Percentiles rank a stretch among this genome's conserved stretches.
These are phyloP conservation scores for Aplocera efformata DNA, from an alignment of 2,888 invertebrate species.

Conservation along the genomic window DNA sequence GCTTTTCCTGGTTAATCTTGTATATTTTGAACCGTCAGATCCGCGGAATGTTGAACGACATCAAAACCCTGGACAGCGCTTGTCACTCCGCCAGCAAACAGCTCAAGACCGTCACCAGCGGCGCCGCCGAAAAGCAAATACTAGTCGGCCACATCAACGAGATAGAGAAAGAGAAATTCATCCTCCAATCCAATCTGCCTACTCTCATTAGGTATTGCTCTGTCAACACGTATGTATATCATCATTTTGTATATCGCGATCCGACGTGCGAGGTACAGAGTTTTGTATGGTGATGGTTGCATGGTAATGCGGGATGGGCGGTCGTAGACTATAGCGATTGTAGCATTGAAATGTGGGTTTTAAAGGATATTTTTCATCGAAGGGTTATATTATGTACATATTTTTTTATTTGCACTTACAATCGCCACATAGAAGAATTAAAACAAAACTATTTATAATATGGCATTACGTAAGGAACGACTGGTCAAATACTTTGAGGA, in stretches of 20 bases:
- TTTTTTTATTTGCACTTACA: too few relatives aligned
- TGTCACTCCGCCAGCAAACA: slow-evolving; percentile 91
- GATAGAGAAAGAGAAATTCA: slow-evolving; percentile 90
- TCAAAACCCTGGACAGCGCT: slow-evolving; percentile 93
- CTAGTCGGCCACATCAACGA: slow-evolving; percentile 89
- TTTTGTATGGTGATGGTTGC: slow-evolving; percentile 23
- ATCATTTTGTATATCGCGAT: slow-evolving; percentile 12
- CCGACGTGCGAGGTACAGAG: slow-evolving; percentile 9
- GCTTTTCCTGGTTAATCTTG: too few relatives aligned
- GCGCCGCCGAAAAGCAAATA: slow-evolving; percentile 83
- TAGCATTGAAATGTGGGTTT: too few relatives aligned
- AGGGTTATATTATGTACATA: too few relatives aligned
- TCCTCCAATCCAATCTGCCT: slow-evolving; percentile 89
- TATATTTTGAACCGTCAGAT: too few relatives aligned
- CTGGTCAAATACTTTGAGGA: too few relatives aligned
- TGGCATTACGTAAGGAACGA: too few relatives aligned
- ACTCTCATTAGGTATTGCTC: slow-evolving; percentile 82
- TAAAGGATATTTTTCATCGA: too few relatives aligned
- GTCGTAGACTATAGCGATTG: background rate
- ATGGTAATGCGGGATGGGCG: slow-evolving; percentile 5
- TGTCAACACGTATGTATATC: slow-evolving; percentile 30
- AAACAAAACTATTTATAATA: too few relatives aligned
- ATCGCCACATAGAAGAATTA: too few relatives aligned
- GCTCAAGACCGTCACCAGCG: slow-evolving; percentile 84
- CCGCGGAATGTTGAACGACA: slow-evolving; percentile 92